Evolutionary conservation across 2,888 invertebrate species (phyloP), one percentile per base, ranked within the genome.

Genomic region (Netelia melanura): DNA sequence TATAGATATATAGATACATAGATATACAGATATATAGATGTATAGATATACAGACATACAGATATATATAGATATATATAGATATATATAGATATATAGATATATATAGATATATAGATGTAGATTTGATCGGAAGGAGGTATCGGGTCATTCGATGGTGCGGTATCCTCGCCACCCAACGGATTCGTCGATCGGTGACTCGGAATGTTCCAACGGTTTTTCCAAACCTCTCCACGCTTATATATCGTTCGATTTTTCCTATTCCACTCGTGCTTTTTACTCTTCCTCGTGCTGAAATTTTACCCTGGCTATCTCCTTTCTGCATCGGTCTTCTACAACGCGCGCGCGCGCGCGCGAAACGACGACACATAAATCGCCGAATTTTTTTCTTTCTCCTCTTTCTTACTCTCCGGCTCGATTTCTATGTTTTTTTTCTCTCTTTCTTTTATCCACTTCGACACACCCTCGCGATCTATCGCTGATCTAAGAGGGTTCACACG

Each of bases 291-390:
- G 8, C 38, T 38, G 38, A 38, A 38, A 38, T 38, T 44, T 61
- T 68, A 67, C 81, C 43, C 44, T 23, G 30, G 9, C 44, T n/a
- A 43, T 78, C 44, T 72, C 56, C 67, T 71, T 52, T 79, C 52
- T 74, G 56, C 71, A 17, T 76, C 65, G 21, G 17, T 44, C 58
- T 11, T 44, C 62, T 21, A 52, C 64, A 38, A 54, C 58, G 48
- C 61, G 5, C 62, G 17, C 17, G 17, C n/a, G 11, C 48, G 52
- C 71, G 38, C 64, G 61, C 70, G 64, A 67, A 77, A 85, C 86
- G 85, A 80, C 81, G 81, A 85, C 83, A 78, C 85, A 86, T 85
- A 86, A 86, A 86, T 86, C 85, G 21, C 64, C 43, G 76, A 81
- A 78, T 86, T 85, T 86, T 85, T 83, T 78, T 38, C 38, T 44